Percentiles rank a stretch among this genome's conserved stretches.
Conservation (phyloP, 2,888 invertebrate genomes). For the Choristoneura rosaceana region DNA sequence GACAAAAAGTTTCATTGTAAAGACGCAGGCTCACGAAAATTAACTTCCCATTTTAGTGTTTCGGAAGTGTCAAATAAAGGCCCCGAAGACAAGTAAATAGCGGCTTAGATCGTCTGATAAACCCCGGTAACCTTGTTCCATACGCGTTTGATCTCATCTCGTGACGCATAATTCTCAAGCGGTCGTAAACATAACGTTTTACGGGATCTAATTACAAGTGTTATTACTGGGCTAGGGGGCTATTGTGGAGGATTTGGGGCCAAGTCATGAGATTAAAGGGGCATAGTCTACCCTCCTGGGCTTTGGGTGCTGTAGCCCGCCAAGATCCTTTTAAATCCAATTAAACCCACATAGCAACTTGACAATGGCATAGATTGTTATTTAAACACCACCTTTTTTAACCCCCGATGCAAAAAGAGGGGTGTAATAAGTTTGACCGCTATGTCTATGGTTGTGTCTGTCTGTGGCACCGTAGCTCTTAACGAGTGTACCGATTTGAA, state of each 20-base stretch:
- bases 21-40: neutral
- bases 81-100: neutral
- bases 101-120: constrained; percentile 15
- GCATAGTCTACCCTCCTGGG: neutral
- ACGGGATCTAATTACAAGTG: constrained; percentile 55
- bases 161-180: constrained; percentile 48
- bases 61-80: constrained; percentile 4
- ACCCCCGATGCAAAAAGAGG: too few species aligned
- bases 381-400: too few species aligned
- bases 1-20: neutral
- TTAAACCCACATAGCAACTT: neutral
- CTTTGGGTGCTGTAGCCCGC: neutral
- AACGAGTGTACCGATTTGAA: too few species aligned
- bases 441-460: too few species aligned
- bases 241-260: constrained; percentile 27
- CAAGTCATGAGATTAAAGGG: constrained; percentile 6
- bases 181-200: constrained; percentile 55
- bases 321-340: neutral
- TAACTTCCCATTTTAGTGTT: neutral
- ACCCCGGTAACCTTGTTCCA: constrained; percentile 37
- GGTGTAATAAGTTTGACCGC: too few species aligned
- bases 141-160: constrained; percentile 48
- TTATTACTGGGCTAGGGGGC: constrained; percentile 50
- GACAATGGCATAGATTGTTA: neutral
- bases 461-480: too few species aligned